phyloP scores from a whole-genome alignment of 1,140 invertebrate species.

The Caerostris extrusa region DNA sequence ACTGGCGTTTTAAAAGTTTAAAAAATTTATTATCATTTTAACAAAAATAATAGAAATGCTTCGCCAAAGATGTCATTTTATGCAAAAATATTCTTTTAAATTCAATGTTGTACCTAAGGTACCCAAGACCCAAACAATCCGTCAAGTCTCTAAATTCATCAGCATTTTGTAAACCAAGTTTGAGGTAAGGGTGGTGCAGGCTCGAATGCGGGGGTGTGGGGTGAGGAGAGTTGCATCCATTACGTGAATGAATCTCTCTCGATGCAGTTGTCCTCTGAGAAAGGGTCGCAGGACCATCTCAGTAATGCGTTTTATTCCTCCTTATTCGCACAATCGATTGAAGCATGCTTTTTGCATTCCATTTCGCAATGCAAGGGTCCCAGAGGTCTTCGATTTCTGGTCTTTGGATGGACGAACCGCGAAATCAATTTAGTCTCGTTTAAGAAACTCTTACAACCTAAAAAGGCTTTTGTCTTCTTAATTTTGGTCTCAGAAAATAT shows the following conservation, averaged over 20 bases:
- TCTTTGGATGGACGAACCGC: neutral
- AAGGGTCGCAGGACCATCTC: slow-evolving; percentile 22
- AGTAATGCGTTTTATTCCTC: slow-evolving; percentile 36
- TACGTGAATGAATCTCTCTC: slow-evolving; percentile 29
- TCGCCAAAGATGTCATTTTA: too few relatives aligned
- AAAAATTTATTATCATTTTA: too few relatives aligned
- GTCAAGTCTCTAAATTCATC: neutral
- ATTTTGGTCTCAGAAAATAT: neutral
- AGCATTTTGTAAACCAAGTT: neutral
- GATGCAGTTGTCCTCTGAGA: neutral
- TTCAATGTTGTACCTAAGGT: too few relatives aligned
- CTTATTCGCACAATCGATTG: slow-evolving; percentile 12
- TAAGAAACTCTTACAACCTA: neutral
- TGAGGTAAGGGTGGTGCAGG: neutral
- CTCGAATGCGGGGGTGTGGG: neutral
- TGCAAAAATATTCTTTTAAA: too few relatives aligned
- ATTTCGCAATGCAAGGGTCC: neutral
- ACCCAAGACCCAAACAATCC: too few relatives aligned
- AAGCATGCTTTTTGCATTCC: slow-evolving; percentile 44
- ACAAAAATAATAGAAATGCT: too few relatives aligned
- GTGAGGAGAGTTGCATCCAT: neutral
- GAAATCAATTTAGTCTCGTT: neutral
- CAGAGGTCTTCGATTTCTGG: neutral
- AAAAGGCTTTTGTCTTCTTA: neutral
- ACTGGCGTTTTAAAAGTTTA: too few relatives aligned